phyloP scores from a whole-genome alignment of 2,113 vertebrate species.

The Xiphophorus maculatus region DNA sequence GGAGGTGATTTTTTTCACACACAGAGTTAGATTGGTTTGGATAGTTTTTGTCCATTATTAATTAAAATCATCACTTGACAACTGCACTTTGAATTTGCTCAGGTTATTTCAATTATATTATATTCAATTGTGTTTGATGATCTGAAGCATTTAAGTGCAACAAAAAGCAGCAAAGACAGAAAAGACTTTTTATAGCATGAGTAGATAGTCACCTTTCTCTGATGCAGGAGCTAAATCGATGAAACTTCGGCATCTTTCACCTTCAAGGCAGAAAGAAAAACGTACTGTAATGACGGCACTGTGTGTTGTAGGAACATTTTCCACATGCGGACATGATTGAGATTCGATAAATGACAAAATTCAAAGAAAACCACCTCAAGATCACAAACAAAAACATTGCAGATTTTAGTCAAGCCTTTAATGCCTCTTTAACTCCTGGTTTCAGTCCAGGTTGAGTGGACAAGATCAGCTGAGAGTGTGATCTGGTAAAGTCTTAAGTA shows the following conservation, averaged over 20 bases:
- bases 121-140: not conserved
- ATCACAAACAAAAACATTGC: conserved; percentile 20
- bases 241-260: conserved; percentile 94
- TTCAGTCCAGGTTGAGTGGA: conserved; percentile 38
- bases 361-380: not conserved
- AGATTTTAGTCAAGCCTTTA: not conserved
- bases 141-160: not conserved
- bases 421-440: conserved; percentile 20
- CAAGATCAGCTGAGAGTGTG: conserved; percentile 12
- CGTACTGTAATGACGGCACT: conserved; percentile 16
- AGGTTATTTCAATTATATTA: not conserved
- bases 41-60: too few species aligned
- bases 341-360: not conserved
- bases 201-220: conserved; percentile 88
- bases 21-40: too few species aligned
- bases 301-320: too few species aligned
- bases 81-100: too few species aligned
- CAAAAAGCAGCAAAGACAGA: not conserved
- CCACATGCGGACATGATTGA: not conserved
- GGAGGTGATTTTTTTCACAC: too few species aligned
- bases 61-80: too few species aligned
- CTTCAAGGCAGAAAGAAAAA: conserved; percentile 74
- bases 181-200: not conserved
- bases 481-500: not conserved
- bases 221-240: conserved; percentile 94